Percentiles rank a stretch among this genome's conserved stretches.
Conservation (phyloP, 2,113 vertebrate genomes). For the Clarias gariepinus region DNA sequence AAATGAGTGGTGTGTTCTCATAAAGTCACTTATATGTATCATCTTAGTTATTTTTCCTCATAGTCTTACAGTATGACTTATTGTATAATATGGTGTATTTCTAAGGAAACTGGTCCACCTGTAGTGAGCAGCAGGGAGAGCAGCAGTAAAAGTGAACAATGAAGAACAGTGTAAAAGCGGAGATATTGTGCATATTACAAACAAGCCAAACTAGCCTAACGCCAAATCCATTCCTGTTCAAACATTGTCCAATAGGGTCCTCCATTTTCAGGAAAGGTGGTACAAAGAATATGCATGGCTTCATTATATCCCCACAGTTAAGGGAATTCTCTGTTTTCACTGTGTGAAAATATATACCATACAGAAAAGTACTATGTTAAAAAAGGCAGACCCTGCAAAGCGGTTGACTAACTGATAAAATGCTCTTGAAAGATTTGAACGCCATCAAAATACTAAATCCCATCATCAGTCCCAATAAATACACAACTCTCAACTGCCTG, state of each 20-base stretch:
- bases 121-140: too few relatives aligned
- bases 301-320: conserved; percentile 8
- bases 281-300: conserved; percentile 49
- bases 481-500: conserved; percentile 13
- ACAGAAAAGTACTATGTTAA: conserved; percentile 31
- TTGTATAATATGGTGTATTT: too few relatives aligned
- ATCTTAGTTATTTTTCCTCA: too few relatives aligned
- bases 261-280: conserved; percentile 43
- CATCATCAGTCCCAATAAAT: conserved; percentile 39
- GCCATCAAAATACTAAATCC: conserved; percentile 32
- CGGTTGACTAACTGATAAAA: not conserved
- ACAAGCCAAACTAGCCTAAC: conserved; percentile 40
- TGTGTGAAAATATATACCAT: conserved; percentile 48
- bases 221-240: conserved; percentile 22
- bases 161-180: conserved; percentile 46
- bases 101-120: too few relatives aligned
- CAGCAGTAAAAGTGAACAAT: conserved; percentile 14
- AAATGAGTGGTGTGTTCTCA: too few relatives aligned
- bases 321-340: conserved; percentile 48
- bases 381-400: not conserved
- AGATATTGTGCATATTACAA: conserved; percentile 42
- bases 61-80: too few relatives aligned
- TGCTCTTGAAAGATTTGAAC: conserved; percentile 48
- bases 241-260: conserved; percentile 43
- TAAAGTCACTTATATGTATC: too few relatives aligned